Conservation (phyloP, 2,797 vertebrate genomes). For the Sebastes hubbsi region DNA sequence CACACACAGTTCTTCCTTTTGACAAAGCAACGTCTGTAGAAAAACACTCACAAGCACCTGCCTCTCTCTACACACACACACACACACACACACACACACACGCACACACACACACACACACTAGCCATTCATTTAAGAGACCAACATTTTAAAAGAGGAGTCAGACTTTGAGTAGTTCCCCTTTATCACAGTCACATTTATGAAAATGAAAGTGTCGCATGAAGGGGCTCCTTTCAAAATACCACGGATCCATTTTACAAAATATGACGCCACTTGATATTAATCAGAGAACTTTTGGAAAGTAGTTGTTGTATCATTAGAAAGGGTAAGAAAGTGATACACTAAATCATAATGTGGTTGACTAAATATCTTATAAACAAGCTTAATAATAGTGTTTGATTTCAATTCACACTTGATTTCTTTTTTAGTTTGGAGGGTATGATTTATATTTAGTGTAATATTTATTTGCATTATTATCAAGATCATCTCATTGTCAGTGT, state of each 20-base stretch:
- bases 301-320: background rate
- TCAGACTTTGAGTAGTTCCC: background rate
- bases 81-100: background rate
- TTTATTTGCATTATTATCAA: too few species aligned
- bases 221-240: conserved; percentile 20
- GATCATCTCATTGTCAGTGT: too few species aligned
- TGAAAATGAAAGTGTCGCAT: conserved; percentile 26
- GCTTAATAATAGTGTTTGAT: too few species aligned
- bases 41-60: conserved; percentile 9
- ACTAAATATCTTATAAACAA: too few species aligned
- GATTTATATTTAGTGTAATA: too few species aligned
- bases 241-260: conserved; percentile 10
- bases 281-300: background rate
- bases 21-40: conserved; percentile 16
- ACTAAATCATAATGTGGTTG: background rate
- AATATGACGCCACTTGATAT: background rate
- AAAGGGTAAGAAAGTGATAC: background rate
- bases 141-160: conserved; percentile 25
- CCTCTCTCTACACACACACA: background rate
- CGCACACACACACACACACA: background rate
- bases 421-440: too few species aligned
- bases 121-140: conserved; percentile 17
- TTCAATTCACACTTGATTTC: too few species aligned
- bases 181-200: conserved; percentile 4
- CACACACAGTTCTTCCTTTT: conserved; percentile 27